Percentiles rank a stretch among this genome's conserved stretches.
Evolutionary conservation across 2,888 invertebrate genomes (phyloP).

Genomic region (Lysandra bellargus): DNA sequence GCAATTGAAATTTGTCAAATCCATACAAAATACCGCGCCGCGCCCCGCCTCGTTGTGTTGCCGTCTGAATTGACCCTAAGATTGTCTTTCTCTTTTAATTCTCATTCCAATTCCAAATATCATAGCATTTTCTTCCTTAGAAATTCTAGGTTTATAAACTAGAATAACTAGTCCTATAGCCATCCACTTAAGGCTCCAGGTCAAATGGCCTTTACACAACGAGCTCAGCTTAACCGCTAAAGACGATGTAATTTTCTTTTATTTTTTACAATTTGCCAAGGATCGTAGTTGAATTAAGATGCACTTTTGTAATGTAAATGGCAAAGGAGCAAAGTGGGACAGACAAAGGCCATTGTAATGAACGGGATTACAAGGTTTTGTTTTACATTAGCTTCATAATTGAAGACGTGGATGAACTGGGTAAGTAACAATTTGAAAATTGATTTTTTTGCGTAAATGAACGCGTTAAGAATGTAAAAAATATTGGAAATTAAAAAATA

Average conservation of each 20-base stretch:
- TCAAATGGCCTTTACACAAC: not conserved
- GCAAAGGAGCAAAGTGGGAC: not conserved
- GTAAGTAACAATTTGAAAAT: too few relatives aligned
- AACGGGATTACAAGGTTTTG: slow-evolving; percentile 8
- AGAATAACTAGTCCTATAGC: not conserved
- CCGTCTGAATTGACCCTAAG: too few relatives aligned
- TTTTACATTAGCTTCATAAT: slow-evolving; percentile 8
- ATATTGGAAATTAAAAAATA: too few relatives aligned
- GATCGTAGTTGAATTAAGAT: slow-evolving; percentile 19
- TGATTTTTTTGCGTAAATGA: too few relatives aligned
- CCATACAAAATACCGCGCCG: too few relatives aligned
- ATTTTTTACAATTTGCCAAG: slow-evolving; percentile 18
- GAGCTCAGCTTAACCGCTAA: not conserved
- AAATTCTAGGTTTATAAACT: not conserved
- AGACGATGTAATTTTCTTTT: not conserved
- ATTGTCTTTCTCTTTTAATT: not conserved
- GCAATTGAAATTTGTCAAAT: too few relatives aligned
- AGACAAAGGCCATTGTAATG: slow-evolving; percentile 1
- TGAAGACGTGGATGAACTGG: not conserved
- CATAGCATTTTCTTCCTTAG: not conserved
- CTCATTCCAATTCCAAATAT: not conserved
- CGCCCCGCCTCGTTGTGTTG: too few relatives aligned
- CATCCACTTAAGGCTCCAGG: not conserved
- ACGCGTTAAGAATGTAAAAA: too few relatives aligned
- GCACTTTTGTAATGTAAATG: slow-evolving; percentile 21